phyloP scores from a whole-genome alignment of 1,140 invertebrate genomes.

The Trichogramma pretiosum region DNA sequence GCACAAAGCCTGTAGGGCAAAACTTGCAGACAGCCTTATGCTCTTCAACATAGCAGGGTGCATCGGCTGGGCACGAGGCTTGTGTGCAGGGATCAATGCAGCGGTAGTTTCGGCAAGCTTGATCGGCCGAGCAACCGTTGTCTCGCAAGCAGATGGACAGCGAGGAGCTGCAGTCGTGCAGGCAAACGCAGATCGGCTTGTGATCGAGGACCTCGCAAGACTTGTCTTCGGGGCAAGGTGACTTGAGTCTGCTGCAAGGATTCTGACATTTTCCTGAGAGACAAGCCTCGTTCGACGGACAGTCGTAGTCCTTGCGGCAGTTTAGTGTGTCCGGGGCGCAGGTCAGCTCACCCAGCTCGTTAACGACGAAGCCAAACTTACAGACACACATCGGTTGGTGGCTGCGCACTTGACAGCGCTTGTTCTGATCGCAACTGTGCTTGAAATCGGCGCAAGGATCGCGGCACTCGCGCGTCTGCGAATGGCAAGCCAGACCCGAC shows the following conservation, averaged over 20 bases:
- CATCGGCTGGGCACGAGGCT: constrained; percentile 66
- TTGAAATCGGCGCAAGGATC: constrained; percentile 61
- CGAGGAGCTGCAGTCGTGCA: constrained; percentile 74
- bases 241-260: constrained; percentile 58
- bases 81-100: constrained; percentile 82
- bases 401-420: constrained; percentile 78
- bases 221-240: constrained; percentile 65
- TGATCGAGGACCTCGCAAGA: constrained; percentile 78
- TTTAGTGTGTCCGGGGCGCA: constrained; percentile 70
- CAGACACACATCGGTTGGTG: constrained; percentile 81
- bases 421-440: constrained; percentile 65
- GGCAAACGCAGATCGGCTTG: constrained; percentile 74
- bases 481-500: constrained; percentile 63
- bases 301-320: constrained; percentile 74
- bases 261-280: constrained; percentile 72
- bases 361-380: constrained; percentile 77
- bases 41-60: constrained; percentile 84
- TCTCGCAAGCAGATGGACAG: constrained; percentile 82
- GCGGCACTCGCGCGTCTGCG: constrained; percentile 58
- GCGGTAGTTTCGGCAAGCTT: constrained; percentile 79
- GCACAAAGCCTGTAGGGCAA: constrained; percentile 81
- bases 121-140: constrained; percentile 72
- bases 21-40: constrained; percentile 89
- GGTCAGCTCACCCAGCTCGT: constrained; percentile 71
- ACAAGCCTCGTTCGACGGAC: constrained; percentile 76